Evolutionary conservation across 1,140 invertebrate genomes (phyloP).

Genomic region (Carcinoscorpius rotundicauda): DNA sequence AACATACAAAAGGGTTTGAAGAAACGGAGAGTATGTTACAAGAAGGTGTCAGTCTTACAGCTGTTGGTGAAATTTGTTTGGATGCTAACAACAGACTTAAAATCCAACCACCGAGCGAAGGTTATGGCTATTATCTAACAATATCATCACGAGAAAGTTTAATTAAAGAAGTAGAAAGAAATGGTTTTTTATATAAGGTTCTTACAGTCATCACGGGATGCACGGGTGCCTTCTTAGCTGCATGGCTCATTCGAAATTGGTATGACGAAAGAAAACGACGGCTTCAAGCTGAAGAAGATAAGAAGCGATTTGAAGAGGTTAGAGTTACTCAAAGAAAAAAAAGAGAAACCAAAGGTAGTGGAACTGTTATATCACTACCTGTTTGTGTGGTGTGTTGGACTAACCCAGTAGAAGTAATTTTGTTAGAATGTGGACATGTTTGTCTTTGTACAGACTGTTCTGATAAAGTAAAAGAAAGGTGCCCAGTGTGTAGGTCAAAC

Average conservation of each 20-base stretch:
- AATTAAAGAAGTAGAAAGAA: slow-evolving; percentile 25
- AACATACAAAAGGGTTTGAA: slow-evolving; percentile 28
- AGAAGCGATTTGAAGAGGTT: slow-evolving; percentile 35
- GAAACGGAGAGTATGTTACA: slow-evolving; percentile 33
- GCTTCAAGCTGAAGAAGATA: slow-evolving; percentile 21
- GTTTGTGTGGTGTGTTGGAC: slow-evolving; percentile 34
- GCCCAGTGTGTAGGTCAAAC: slow-evolving; percentile 32
- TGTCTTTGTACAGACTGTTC: slow-evolving; percentile 35
- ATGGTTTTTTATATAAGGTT: slow-evolving; percentile 26
- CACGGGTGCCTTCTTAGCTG: slow-evolving; percentile 24
- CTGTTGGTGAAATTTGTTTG: slow-evolving; percentile 30
- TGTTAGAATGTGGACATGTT: slow-evolving; percentile 35
- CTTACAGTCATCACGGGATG: slow-evolving; percentile 24
- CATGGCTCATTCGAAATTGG: slow-evolving; percentile 24
- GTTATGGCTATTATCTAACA: slow-evolving; percentile 30
- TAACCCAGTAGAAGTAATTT: slow-evolving; percentile 31
- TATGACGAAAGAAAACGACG: slow-evolving; percentile 9
- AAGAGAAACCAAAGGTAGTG: background rate
- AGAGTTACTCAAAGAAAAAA: slow-evolving; percentile 16
- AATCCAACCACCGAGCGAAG: slow-evolving; percentile 26
- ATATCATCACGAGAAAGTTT: slow-evolving; percentile 27
- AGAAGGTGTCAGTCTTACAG: slow-evolving; percentile 29
- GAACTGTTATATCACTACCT: background rate
- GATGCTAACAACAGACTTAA: slow-evolving; percentile 26
- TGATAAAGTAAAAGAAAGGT: slow-evolving; percentile 25